phyloP scores from a whole-genome alignment of 2,113 vertebrate genomes.

The Myotis lucifugus region DNA sequence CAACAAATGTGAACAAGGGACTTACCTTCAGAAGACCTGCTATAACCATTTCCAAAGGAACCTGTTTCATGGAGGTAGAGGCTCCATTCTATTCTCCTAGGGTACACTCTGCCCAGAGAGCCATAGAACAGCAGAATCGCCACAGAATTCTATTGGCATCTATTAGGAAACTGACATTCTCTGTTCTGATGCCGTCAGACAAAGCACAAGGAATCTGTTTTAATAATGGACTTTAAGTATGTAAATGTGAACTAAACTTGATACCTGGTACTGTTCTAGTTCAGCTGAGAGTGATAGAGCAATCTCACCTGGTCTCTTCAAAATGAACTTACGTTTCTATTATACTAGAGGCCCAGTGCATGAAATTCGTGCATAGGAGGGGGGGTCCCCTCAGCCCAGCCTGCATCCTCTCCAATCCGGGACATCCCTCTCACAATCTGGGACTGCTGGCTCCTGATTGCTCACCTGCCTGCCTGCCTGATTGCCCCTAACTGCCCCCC shows the following conservation, averaged over 20 bases:
- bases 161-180: slow-evolving; percentile 2
- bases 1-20: not conserved
- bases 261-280: not conserved
- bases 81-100: slow-evolving; percentile 5
- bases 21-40: slow-evolving; percentile 54
- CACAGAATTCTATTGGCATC: slow-evolving; percentile 22
- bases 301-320: not conserved
- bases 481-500: too few relatives aligned
- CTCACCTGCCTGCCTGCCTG: too few relatives aligned
- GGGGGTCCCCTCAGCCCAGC: too few relatives aligned
- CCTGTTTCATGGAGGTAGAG: not conserved
- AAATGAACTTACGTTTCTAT: slow-evolving; percentile 20
- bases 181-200: slow-evolving; percentile 35
- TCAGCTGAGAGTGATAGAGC: not conserved
- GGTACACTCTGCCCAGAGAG: not conserved
- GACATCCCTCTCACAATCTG: too few relatives aligned
- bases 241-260: slow-evolving; percentile 37
- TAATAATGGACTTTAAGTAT: not conserved
- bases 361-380: too few relatives aligned
- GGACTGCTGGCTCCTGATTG: too few relatives aligned
- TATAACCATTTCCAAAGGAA: not conserved
- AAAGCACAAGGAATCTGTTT: slow-evolving; percentile 12
- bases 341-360: not conserved
- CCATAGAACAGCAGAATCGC: not conserved
- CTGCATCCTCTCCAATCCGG: too few relatives aligned